A percentile compares a stretch with the other conserved stretches of the same genome.
Conservation (phyloP, 2,888 invertebrate species). For the Andrena bucephala region DNA sequence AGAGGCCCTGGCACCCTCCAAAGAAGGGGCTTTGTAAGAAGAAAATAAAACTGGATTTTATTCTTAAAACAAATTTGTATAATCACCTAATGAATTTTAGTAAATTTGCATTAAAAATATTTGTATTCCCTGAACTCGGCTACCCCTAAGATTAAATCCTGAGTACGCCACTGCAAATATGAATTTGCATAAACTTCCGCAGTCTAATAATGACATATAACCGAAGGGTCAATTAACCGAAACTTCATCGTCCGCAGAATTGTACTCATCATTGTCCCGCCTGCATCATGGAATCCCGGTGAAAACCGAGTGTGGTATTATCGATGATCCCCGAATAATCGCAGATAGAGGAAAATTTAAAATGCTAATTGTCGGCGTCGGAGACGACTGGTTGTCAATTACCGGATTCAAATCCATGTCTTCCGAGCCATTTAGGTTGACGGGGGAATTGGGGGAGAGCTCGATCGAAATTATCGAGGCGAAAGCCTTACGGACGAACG, state of each 20-base stretch:
- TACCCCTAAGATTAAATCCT: too few relatives aligned
- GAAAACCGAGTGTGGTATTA: slow-evolving; percentile 1
- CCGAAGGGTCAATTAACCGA: not conserved
- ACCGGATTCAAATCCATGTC: slow-evolving; percentile 30
- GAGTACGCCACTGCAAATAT: too few relatives aligned
- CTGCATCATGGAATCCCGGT: not conserved
- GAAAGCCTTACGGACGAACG: slow-evolving; percentile 57
- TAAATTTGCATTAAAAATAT: too few relatives aligned
- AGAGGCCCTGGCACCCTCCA: too few relatives aligned
- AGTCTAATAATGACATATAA: not conserved
- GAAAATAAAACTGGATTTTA: too few relatives aligned
- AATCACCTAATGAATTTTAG: too few relatives aligned
- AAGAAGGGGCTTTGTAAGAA: too few relatives aligned
- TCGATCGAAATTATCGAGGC: slow-evolving; percentile 69
- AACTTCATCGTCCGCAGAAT: not conserved
- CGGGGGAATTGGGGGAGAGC: slow-evolving; percentile 14
- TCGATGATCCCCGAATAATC: slow-evolving; percentile 2
- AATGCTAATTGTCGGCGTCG: slow-evolving; percentile 33
- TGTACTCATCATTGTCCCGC: not conserved
- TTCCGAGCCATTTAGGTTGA: slow-evolving; percentile 20
- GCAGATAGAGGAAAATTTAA: not conserved
- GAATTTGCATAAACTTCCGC: too few relatives aligned
- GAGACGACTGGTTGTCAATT: slow-evolving; percentile 21
- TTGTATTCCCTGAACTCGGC: too few relatives aligned
- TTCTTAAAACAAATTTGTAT: too few relatives aligned